Evolutionary conservation across 2,113 vertebrate species (phyloP), one percentile per base, ranked within the genome.

Genomic region (Pao palembangensis): DNA sequence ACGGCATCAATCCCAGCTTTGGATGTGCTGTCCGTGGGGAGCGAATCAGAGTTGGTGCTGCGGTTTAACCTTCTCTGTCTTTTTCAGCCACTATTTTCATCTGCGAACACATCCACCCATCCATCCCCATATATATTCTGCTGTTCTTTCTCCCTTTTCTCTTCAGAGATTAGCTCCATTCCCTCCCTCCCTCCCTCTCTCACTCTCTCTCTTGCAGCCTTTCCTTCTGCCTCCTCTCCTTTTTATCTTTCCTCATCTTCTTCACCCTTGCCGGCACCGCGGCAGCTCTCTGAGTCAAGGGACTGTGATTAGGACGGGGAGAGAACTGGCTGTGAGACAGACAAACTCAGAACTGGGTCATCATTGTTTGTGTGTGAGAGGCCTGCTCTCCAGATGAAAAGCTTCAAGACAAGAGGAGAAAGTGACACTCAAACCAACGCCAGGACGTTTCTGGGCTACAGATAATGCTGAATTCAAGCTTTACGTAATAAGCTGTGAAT

Each of bases 261-360:
- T 5, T 19, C 83, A 68, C 81, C 79, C 72, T 64, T 17, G 10
- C 13, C 50, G 18, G 1, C 21, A 8, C 43, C 12, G 47, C 67
- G 4, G 81, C 76, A 83, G 70, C 83, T 78, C 73, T 67, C 17
- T 21, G 72, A 80, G 84, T 81, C 67, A 48, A 69, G 80, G 84
- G 88, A 88, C 83, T 81, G 43, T 87, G 88, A 87, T 86, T 89
- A 88, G 85, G 86, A 86, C 25, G 83, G 76, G 83, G 81, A 73
- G 70, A 85, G 77, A 87, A 82, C 83, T 76, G 81, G 81, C 81
- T 84, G 78, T 80, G 79, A 85, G 81, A 88, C 75, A 86, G 79
- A 82, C 79, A 85, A 77, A 85, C 81, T 78, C 77, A 87, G 77
- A 89, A 89, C 72, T 89, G 80, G 88, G 88, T 89, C 88, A 89